Percentiles rank a stretch among this genome's conserved stretches.
Conservation (phyloP, 2,888 invertebrate genomes). For the Tricholauxania praeusta region DNA sequence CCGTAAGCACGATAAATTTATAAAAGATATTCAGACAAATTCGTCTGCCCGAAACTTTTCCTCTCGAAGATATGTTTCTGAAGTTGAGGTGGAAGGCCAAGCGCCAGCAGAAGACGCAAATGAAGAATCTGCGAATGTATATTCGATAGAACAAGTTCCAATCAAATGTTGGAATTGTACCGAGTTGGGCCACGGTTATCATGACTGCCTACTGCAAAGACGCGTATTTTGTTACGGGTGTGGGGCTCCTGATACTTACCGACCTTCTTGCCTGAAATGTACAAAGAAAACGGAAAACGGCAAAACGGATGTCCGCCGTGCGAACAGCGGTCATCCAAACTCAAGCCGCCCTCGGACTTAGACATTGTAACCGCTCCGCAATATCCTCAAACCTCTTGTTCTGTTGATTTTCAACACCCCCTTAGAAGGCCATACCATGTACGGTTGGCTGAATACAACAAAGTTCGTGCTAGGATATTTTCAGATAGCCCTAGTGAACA, state of each 20-base stretch:
- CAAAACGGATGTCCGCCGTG: neutral
- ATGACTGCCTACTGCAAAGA: conserved; percentile 23
- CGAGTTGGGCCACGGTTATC: conserved; percentile 26
- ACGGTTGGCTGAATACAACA: neutral
- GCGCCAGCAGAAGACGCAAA: neutral
- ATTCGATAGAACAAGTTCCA: no score
- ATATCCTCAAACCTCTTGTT: neutral
- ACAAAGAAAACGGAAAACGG: no score
- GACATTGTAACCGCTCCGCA: neutral
- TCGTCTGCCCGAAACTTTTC: no score
- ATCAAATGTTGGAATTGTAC: conserved; percentile 35
- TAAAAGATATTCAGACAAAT: no score
- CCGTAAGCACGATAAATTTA: no score
- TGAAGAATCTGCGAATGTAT: no score
- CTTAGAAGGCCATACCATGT: conserved; percentile 2
- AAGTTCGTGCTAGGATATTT: conserved; percentile 5
- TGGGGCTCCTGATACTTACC: no score
- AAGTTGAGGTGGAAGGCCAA: neutral
- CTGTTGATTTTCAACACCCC: neutral
- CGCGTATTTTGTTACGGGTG: no score
- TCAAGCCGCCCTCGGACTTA: neutral
- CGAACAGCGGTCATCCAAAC: no score
- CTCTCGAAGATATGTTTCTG: no score
- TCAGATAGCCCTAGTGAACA: no score
- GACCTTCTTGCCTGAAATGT: no score